A percentile compares a stretch with the other conserved stretches of the same genome.
Evolutionary conservation across 2,888 invertebrate species (phyloP).

Genomic region (Pandemis cinnamomeana): DNA sequence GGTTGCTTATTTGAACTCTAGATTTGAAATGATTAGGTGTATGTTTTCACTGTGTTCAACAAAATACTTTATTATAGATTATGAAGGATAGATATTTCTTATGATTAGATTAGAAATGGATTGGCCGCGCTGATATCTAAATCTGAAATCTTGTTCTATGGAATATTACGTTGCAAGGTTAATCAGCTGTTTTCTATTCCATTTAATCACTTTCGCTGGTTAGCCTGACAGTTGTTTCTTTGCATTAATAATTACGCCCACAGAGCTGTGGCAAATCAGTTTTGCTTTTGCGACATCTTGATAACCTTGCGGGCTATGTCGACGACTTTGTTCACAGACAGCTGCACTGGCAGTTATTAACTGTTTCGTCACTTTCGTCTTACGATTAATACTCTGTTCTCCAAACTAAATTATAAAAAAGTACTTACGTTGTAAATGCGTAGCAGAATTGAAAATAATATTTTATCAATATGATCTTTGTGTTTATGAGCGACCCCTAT

Average conservation of each 20-base stretch:
- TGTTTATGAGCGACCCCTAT: constrained; percentile 23
- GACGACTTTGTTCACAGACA: background rate
- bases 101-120: background rate
- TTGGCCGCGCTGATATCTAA: background rate
- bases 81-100: background rate
- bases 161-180: background rate
- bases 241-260: constrained; percentile 7
- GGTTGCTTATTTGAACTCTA: background rate
- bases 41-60: background rate
- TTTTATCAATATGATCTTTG: constrained; percentile 1
- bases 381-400: background rate
- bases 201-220: constrained; percentile 13
- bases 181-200: constrained; percentile 5
- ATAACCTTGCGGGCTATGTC: constrained; percentile 14
- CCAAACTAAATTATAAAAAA: background rate
- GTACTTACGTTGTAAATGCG: background rate
- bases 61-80: background rate
- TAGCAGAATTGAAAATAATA: background rate
- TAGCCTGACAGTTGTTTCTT: constrained; percentile 1
- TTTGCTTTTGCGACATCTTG: constrained; percentile 16
- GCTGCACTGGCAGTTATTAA: background rate
- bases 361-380: background rate
- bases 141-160: background rate
- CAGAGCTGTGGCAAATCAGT: background rate
- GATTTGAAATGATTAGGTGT: background rate